Evolutionary conservation across 2,888 invertebrate species (phyloP).

Genomic region (Calliopum simillimum): DNA sequence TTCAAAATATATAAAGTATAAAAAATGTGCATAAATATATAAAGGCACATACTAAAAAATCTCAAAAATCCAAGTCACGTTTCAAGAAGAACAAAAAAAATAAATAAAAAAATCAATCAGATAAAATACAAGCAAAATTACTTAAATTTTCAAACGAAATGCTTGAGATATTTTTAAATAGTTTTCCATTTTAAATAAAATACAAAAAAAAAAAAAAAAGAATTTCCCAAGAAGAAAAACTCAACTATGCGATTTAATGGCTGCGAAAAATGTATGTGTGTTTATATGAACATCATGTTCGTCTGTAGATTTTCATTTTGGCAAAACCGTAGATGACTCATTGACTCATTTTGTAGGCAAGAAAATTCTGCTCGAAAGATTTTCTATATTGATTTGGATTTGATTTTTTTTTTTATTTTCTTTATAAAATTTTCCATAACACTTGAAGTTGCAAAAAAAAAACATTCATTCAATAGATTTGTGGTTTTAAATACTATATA

Average conservation of each 20-base stretch:
- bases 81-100: no score
- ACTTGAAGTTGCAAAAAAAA: no score
- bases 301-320: conserved; percentile 1
- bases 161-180: conserved; percentile 21
- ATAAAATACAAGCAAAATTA: no score
- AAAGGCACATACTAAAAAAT: no score
- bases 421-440: no score
- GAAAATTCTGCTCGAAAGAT: conserved; percentile 9
- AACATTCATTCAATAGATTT: no score
- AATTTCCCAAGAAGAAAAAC: not conserved
- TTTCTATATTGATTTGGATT: conserved; percentile 16
- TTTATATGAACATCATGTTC: not conserved
- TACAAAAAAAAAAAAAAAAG: conserved; percentile 2
- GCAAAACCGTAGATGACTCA: conserved; percentile 2
- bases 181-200: conserved; percentile 1
- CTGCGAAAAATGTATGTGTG: conserved; percentile 8
- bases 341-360: conserved; percentile 8
- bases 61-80: no score
- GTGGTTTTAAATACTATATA: no score
- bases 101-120: no score
- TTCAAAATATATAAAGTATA: no score
- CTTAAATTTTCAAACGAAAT: not conserved
- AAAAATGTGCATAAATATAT: no score
- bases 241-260: conserved; percentile 19
- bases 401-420: conserved; percentile 6